Base-by-base conservation (phyloP, 2,888 invertebrate genomes). In the Amblyteles armatorius region DNA sequence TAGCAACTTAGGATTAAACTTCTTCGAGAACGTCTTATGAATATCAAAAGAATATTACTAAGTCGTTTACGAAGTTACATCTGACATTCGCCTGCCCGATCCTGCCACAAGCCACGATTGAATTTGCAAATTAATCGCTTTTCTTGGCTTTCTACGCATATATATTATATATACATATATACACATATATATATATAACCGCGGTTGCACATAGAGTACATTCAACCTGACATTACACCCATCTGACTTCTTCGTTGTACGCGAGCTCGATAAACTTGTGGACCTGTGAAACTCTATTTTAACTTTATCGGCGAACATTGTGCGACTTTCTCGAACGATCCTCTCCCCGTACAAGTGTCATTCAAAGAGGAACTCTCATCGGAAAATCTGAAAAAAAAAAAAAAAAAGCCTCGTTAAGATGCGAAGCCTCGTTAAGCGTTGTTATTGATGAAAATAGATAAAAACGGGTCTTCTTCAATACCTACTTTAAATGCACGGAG, bases 21-120 rank as follows among this genome's bases (percentile, higher is more conserved):
- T 76, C 44, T 26, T 22, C 40, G 52, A 52, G 29, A 69, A 7
- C 65, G 60, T 11, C 52, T 74, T 60, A 74, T 74, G 74, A 83
- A 69, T 79, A 60, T 74, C 63, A 79, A 74, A 79, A 83, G 78
- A 69, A 79, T 83, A 74, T 74, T 83, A 33, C 29, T 3, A 74
- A 83, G 19, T 55, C 68, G 50, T 40, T 69, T 55, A 65, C 40
- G 44, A 69, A 69, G 74, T 33, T 63, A 19, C 26, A 40, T 68
- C 63, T 60, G 52, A 63, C 60, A 63, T 57, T 63, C 52, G 26
- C 63, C 60, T 29, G 29, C 50, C 57, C 48, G 22, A 48, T 26
- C 36, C 26, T 16, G 44, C 33, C 26, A 29, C 73, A 29, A n/a
- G 55, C 9, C 68, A 19, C 29, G 79, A 79, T 79, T 48, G 69